Evolutionary conservation across 2,888 invertebrate genomes (phyloP).

Genomic region (Caenorhabditis zanzibari): DNA sequence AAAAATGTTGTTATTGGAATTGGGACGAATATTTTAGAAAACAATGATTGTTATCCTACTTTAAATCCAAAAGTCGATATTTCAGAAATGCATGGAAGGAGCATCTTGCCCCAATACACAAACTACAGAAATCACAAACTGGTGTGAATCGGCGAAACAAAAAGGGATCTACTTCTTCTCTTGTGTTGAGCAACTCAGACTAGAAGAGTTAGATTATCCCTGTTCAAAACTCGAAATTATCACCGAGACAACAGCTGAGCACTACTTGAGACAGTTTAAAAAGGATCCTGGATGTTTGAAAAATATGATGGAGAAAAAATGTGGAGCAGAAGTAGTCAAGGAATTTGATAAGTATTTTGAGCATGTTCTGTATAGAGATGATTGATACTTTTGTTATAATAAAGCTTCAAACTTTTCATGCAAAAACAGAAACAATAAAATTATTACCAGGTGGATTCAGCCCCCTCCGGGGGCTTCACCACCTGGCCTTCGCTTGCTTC

Average conservation of each 20-base stretch:
- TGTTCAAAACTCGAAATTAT: background rate
- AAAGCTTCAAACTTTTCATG: too few species aligned
- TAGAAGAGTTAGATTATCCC: background rate
- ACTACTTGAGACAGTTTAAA: background rate
- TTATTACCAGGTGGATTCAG: too few species aligned
- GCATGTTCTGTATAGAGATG: background rate
- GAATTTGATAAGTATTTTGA: background rate
- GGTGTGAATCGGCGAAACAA: background rate
- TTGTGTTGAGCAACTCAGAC: background rate
- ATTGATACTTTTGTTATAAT: too few species aligned
- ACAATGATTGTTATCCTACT: too few species aligned
- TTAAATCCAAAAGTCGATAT: too few species aligned
- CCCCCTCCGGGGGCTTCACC: too few species aligned
- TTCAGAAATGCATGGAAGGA: slow-evolving; percentile 7
- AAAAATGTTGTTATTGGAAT: too few species aligned
- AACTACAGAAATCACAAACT: background rate
- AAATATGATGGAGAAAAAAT: background rate
- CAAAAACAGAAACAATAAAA: too few species aligned
- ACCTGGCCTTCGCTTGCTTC: too few species aligned
- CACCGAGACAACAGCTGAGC: background rate
- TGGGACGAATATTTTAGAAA: too few species aligned
- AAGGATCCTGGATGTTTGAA: background rate
- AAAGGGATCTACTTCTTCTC: background rate
- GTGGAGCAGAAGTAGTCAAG: background rate
- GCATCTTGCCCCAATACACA: background rate